These are phyloP conservation scores for Bombus waltoni DNA, from an alignment of 1,140 invertebrate species.

Conservation along the genomic window DNA sequence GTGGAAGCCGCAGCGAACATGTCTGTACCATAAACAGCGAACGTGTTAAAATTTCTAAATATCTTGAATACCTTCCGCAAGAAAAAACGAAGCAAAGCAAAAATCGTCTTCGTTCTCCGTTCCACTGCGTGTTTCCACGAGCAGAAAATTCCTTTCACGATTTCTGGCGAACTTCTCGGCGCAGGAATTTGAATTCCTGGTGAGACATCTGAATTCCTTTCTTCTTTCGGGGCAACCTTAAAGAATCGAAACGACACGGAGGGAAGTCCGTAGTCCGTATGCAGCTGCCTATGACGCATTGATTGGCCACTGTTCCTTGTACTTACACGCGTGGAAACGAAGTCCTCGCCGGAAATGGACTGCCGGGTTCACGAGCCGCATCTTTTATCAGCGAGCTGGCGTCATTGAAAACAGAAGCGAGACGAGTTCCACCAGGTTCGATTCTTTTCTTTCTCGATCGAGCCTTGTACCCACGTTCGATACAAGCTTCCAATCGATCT, in stretches of 20 bases:
- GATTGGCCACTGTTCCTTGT: neutral
- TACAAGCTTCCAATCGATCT: constrained; percentile 13
- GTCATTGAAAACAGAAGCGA: constrained; percentile 16
- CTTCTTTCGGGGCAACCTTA: neutral
- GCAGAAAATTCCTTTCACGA: constrained; percentile 24
- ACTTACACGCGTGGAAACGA: constrained; percentile 6
- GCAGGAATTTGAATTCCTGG: constrained; percentile 3
- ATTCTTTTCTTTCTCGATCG: neutral
- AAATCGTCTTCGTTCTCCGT: neutral
- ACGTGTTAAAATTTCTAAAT: neutral
- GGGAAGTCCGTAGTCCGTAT: neutral
- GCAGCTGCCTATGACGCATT: constrained; percentile 15
- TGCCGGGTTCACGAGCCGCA: constrained; percentile 11
- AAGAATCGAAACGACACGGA: constrained; percentile 7
- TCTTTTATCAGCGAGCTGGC: constrained; percentile 11
- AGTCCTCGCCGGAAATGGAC: constrained; percentile 16
- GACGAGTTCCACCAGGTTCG: neutral
- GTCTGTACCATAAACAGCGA: neutral
- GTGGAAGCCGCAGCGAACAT: neutral
- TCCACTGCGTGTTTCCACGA: neutral
- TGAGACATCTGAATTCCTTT: neutral
- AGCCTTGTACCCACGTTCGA: constrained; percentile 18
- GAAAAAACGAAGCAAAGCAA: neutral
- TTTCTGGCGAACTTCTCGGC: neutral
- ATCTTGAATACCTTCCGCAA: neutral